A percentile compares a stretch with the other conserved stretches of the same genome.
These are phyloP conservation scores for Melolontha melolontha DNA, from an alignment of 2,888 invertebrate genomes.

Conservation along the genomic window DNA sequence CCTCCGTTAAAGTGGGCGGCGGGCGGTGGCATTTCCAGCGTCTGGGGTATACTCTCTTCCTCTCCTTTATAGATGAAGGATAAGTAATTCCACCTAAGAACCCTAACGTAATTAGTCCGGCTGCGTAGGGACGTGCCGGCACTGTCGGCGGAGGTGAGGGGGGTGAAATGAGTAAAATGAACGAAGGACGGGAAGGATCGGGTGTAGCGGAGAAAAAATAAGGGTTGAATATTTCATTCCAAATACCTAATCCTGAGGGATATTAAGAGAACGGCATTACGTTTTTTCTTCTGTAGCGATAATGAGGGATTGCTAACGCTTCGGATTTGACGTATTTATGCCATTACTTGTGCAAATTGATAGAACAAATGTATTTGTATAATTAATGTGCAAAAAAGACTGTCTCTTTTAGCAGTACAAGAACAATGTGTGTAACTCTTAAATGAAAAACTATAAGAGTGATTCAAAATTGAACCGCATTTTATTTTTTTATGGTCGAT, in stretches of 20 bases:
- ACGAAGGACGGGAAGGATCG: background rate
- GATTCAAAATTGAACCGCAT: too few species aligned
- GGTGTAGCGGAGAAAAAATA: constrained; percentile 66
- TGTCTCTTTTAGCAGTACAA: too few species aligned
- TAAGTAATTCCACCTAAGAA: constrained; percentile 78
- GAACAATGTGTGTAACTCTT: too few species aligned
- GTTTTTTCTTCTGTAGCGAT: constrained; percentile 15
- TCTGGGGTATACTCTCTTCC: constrained; percentile 50
- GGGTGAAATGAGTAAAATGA: background rate
- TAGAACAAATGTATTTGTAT: too few species aligned
- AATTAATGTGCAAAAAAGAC: too few species aligned
- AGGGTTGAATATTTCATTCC: constrained; percentile 68
- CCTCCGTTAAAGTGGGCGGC: background rate
- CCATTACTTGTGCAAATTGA: too few species aligned
- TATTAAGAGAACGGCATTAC: constrained; percentile 31
- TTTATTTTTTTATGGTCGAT: too few species aligned
- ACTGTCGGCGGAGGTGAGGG: background rate
- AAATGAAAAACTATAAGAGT: too few species aligned
- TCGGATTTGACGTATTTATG: background rate
- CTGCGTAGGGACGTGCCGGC: constrained; percentile 3
- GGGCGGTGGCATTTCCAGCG: background rate
- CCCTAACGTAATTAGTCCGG: constrained; percentile 76
- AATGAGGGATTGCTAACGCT: background rate
- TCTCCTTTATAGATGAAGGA: constrained; percentile 65
- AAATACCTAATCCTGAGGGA: constrained; percentile 45